Evolutionary conservation across 2,888 invertebrate species (phyloP).

Genomic region (Mythimna vitellina): DNA sequence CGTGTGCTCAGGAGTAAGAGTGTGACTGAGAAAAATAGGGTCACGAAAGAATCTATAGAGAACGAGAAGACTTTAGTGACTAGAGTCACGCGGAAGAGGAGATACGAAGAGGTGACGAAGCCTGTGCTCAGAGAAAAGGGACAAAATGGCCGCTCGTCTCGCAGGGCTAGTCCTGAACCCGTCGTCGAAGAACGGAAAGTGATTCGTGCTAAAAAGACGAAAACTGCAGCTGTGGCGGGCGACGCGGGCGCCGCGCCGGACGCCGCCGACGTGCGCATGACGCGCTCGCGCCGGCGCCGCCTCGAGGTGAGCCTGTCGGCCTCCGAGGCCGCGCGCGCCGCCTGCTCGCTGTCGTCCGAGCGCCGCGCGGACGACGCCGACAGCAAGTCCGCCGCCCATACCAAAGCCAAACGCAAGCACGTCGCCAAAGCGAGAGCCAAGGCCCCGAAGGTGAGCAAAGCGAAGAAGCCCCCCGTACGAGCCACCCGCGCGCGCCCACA

Average conservation of each 20-base stretch:
- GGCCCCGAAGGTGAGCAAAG: slow-evolving; percentile 66
- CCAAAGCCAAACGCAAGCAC: slow-evolving; percentile 63
- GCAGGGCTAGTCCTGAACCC: slow-evolving; percentile 68
- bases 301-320: slow-evolving; percentile 83
- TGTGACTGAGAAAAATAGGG: slow-evolving; percentile 70
- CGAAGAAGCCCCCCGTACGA: slow-evolving; percentile 75
- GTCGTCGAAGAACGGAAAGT: slow-evolving; percentile 72
- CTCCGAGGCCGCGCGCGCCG: slow-evolving; percentile 76
- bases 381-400: slow-evolving; percentile 69
- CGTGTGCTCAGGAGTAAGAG: slow-evolving; percentile 67
- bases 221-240: slow-evolving; percentile 65
- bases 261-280: slow-evolving; percentile 78
- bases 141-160: slow-evolving; percentile 79
- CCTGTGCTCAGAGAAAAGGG: slow-evolving; percentile 86
- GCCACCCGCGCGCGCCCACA: slow-evolving; percentile 75
- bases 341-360: slow-evolving; percentile 81
- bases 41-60: slow-evolving; percentile 86
- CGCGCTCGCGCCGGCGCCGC: slow-evolving; percentile 80
- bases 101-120: slow-evolving; percentile 78
- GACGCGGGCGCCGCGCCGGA: slow-evolving; percentile 66
- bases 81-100: slow-evolving; percentile 80
- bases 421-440: slow-evolving; percentile 67
- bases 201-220: slow-evolving; percentile 74
- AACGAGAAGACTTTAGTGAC: slow-evolving; percentile 80
- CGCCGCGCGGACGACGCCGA: slow-evolving; percentile 78